Base-by-base conservation (phyloP, 2,113 vertebrate genomes). In the Beaufortia kweichowensis region DNA sequence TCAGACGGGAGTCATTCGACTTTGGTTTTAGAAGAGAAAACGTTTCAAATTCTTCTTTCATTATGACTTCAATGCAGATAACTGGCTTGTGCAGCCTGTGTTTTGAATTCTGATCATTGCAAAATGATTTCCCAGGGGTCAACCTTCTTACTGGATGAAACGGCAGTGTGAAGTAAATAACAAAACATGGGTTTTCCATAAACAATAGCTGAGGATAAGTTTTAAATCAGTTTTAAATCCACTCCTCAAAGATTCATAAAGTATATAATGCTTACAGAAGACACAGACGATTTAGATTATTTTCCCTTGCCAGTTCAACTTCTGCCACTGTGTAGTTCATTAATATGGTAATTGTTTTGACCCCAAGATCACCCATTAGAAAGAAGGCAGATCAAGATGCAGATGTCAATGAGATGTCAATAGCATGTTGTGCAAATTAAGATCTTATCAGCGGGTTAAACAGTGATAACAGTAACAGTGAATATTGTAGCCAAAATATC, bases 61-160 rank as follows among this genome's bases (percentile, higher is more conserved):
- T 6, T 2, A 21, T 48, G 21, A 39, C 43, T 59, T 56, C 21
- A 19, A 39, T 50, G 39, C 28, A 33, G 39, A 43, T 61, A 78
- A 77, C 60, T 77, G 23, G 69, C 60, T 53, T 2, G 31, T 35
- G 29, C 5, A 19, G 50, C 48, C 26, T 67, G 68, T 77, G 79
- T 35, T 6, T 81, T 43, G 69, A 66, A 23, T 78, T 78, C 56
- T 64, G 66, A 81, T 78, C 12, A 46, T 39, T 57, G 64, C 9
- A 67, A 78, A 78, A 70, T 75, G 15, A 69, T 39, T 78, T 67
- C 80, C 80, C 64, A 67, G 21, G 69, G 65, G 79, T 65, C 33
- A n/a, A 19, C 11, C 17, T 24, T 14, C 35, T 65, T 19, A 43
- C 11, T 23, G 33, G 56, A 19, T 21, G 65, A n/a, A 50, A 68